Evolutionary conservation across 2,888 invertebrate species (phyloP), one percentile per base, ranked within the genome.

Genomic region (Melieria crassipennis): DNA sequence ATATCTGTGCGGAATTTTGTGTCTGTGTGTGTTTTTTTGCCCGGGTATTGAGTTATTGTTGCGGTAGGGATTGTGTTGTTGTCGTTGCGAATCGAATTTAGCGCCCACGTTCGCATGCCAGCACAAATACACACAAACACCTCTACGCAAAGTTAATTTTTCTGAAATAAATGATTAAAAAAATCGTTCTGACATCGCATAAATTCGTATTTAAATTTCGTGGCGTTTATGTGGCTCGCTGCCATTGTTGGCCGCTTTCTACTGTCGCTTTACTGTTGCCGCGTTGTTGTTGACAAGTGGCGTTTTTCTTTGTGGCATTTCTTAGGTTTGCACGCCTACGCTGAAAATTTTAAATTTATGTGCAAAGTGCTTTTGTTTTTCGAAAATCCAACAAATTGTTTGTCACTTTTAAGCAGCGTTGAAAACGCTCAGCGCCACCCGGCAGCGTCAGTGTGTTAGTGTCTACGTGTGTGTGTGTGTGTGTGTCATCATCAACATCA

Each of bases 251-350:
- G 30, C 30, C 30, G 30, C 2, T 30, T 30, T 30, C 30, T 30
- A 30, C 30, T 30, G 30, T 30, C 1, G 30, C 30, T 30, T 30
- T 30, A 30, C 30, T 30, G 30, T 30, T 30, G 30, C n/a, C 57
- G 67, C 61, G 60, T 11, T 66, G 16, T 58, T 61, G 68, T 62
- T 62, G 69, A 69, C 69, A 69, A 69, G 69, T 63, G 69, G 62
- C 56, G 61, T 52, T 13, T 52, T 52, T 4, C 10, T 7, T 48
- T 58, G 42, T 55, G 52, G 43, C 47, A 7, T 57, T 66, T 47
- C 46, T 56, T 13, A 46, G 45, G n/a, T 69, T 56, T 13, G 7
- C 43, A 69, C 69, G 62, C 69, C 69, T 56, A 69, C 69, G 42
- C 48, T 30, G 11, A n/a, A 10, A 16, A 42, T 62, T 62, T 52